Percentiles rank a stretch among this genome's conserved stretches.
phyloP scores from a whole-genome alignment of 23 tunicate genomes.

The Diplosoma virens region DNA sequence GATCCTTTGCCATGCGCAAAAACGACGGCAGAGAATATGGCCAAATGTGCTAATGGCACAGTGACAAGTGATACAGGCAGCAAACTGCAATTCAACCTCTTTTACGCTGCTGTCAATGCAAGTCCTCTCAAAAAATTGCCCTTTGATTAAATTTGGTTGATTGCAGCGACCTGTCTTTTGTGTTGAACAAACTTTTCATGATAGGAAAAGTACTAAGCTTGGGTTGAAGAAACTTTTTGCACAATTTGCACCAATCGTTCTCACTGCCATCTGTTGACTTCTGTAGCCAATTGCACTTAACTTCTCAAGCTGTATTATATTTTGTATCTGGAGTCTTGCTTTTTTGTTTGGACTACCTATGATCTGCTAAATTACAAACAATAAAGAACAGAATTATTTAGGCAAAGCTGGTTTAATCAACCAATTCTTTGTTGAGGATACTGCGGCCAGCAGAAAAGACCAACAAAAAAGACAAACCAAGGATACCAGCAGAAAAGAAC shows the following conservation, averaged over 20 bases:
- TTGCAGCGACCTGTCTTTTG: slow-evolving; percentile 10
- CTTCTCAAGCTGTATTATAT: not conserved
- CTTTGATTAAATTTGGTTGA: not conserved
- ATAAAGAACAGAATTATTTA: not conserved
- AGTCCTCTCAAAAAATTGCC: not conserved
- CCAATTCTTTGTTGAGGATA: not conserved
- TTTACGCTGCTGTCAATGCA: not conserved
- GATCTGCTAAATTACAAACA: not conserved
- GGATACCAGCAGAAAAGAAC: too few relatives aligned
- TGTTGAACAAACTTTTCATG: not conserved
- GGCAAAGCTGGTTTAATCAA: not conserved
- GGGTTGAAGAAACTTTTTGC: slow-evolving; percentile 1
- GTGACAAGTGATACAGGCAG: slow-evolving; percentile 3
- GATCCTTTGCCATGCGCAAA: too few relatives aligned
- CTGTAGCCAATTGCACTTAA: not conserved
- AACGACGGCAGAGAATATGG: slow-evolving; percentile 13
- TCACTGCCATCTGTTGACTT: not conserved
- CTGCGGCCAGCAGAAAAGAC: not conserved
- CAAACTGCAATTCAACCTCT: slow-evolving; percentile 15
- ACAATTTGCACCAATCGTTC: not conserved
- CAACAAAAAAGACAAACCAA: too few relatives aligned
- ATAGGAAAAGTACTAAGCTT: not conserved
- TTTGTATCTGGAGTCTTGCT: not conserved
- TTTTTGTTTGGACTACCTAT: not conserved
- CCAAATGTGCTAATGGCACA: not conserved